phyloP scores from a whole-genome alignment of 1,140 invertebrate species.

The Pseudomyrmex flavicornis region DNA sequence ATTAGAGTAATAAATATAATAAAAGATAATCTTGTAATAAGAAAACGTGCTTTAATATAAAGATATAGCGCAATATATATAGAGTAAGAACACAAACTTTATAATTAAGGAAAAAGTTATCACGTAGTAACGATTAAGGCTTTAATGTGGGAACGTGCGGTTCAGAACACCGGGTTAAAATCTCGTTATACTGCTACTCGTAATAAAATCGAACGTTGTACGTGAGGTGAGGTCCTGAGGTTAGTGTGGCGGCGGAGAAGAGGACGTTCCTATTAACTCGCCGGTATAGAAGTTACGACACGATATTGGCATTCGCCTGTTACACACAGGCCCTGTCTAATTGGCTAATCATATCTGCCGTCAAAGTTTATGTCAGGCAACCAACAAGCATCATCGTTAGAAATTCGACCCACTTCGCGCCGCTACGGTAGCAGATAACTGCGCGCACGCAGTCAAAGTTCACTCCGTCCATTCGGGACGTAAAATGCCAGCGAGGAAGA shows the following conservation, averaged over 20 bases:
- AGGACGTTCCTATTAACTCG: conserved; percentile 58
- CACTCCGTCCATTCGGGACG: conserved; percentile 7
- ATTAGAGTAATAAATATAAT: neutral
- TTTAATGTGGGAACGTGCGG: conserved; percentile 54
- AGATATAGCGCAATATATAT: no score
- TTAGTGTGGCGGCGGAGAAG: conserved; percentile 47
- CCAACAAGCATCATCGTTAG: conserved; percentile 50
- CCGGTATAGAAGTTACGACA: conserved; percentile 53
- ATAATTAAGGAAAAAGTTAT: conserved; percentile 28
- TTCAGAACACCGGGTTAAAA: conserved; percentile 40
- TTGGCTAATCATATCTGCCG: conserved; percentile 63
- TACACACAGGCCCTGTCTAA: conserved; percentile 46
- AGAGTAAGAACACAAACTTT: no score
- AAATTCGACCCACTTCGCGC: conserved; percentile 52
- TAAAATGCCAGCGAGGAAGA: conserved; percentile 18
- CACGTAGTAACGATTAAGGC: conserved; percentile 44
- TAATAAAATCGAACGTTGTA: conserved; percentile 52
- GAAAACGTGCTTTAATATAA: neutral
- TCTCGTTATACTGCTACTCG: conserved; percentile 46
- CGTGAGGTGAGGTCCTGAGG: conserved; percentile 39
- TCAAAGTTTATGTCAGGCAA: conserved; percentile 61
- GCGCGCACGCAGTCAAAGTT: conserved; percentile 47
- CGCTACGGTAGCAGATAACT: conserved; percentile 50
- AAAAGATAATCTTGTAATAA: conserved; percentile 13
- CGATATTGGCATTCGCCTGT: conserved; percentile 56